Evolutionary conservation across 2,113 vertebrate species (phyloP).

Genomic region (Orientallactaga bullata): DNA sequence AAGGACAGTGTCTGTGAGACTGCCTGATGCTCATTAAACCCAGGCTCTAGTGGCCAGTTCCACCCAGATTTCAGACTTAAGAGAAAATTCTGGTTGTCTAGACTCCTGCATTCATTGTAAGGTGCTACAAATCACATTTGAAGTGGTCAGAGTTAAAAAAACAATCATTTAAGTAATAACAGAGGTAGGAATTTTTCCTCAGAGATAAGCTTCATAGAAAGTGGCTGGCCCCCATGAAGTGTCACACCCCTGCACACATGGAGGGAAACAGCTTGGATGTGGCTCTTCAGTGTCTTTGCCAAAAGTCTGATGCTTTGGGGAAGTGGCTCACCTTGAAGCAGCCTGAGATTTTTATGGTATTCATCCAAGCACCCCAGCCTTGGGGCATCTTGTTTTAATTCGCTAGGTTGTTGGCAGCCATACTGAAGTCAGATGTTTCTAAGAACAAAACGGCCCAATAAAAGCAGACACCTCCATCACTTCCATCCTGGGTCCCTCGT

Average conservation of each 20-base stretch:
- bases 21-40: conserved; percentile 2
- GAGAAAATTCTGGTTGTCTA: background rate
- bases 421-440: background rate
- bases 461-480: background rate
- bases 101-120: conserved; percentile 30
- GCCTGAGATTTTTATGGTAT: background rate
- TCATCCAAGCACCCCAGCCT: background rate
- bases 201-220: background rate
- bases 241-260: rapidly evolving
- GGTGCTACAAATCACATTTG: conserved; percentile 46
- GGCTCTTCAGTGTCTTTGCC: background rate
- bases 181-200: conserved; percentile 18
- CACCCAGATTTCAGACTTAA: background rate
- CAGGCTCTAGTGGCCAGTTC: conserved; percentile 12
- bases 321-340: background rate
- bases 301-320: background rate
- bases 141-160: conserved; percentile 37
- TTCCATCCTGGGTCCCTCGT: background rate
- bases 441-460: background rate
- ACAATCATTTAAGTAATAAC: conserved; percentile 31
- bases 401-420: background rate
- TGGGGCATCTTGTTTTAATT: background rate
- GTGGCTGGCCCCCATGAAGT: background rate
- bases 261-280: background rate
- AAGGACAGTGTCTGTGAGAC: background rate